Evolutionary conservation across 2,888 invertebrate species (phyloP).

Genomic region (Atrina japonica): DNA sequence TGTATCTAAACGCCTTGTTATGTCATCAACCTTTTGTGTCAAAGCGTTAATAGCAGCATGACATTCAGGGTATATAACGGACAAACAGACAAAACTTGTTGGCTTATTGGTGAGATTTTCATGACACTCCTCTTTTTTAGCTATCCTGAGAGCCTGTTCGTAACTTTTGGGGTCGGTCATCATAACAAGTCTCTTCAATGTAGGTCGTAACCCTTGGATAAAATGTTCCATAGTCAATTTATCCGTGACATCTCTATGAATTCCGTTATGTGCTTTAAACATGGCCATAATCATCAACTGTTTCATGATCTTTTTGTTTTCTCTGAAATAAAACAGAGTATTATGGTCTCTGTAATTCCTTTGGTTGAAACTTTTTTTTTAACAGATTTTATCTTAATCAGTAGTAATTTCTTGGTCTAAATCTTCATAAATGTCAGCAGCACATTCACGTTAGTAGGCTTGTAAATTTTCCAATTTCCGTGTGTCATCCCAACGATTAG

Average conservation of each 20-base stretch:
- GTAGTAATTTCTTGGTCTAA: not conserved
- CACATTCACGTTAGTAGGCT: slow-evolving; percentile 5
- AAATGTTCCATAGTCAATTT: slow-evolving; percentile 25
- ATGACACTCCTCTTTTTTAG: slow-evolving; percentile 29
- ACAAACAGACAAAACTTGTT: not conserved
- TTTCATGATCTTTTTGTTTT: not conserved
- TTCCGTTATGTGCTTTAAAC: slow-evolving; percentile 8
- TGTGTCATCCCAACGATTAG: slow-evolving; percentile 11
- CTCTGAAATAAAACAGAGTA: slow-evolving; percentile 13
- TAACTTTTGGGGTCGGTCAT: slow-evolving; percentile 21
- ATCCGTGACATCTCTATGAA: slow-evolving; percentile 1
- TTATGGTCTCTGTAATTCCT: slow-evolving; percentile 16
- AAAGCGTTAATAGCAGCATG: too few relatives aligned
- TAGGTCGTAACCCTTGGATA: slow-evolving; percentile 8
- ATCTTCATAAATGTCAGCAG: slow-evolving; percentile 14
- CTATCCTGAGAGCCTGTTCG: slow-evolving; percentile 28
- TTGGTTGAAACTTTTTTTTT: slow-evolving; percentile 15
- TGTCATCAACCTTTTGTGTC: not conserved
- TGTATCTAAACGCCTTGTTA: not conserved
- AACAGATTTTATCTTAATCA: not conserved
- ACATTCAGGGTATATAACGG: not conserved
- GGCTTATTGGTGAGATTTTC: not conserved
- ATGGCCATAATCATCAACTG: slow-evolving; percentile 7
- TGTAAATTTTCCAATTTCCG: slow-evolving; percentile 10
- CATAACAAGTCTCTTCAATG: slow-evolving; percentile 10